Evolutionary conservation across 2,113 vertebrate species (phyloP), one percentile per base, ranked within the genome.

Genomic region (Paralichthys olivaceus): DNA sequence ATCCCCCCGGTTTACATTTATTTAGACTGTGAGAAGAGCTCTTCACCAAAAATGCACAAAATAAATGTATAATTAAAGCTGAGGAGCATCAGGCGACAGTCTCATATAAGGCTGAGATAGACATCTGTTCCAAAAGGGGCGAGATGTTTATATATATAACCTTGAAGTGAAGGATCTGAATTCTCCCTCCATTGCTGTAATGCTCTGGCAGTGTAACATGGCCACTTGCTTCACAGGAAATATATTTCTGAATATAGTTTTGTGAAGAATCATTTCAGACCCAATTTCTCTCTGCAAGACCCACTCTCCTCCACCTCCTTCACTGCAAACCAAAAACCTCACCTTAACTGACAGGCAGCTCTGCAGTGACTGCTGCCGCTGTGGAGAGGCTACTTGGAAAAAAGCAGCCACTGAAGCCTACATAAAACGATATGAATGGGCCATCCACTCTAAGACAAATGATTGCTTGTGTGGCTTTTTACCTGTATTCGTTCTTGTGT

Each of bases 401-500:
- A 60, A 25, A 22, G 45, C 45, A 70, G 72, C 71, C 77, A 43
- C 54, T 65, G 43, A 81, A 57, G 67, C 59, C 22, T 14, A 70
- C 69, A 77, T 74, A 69, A 81, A 84, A 81, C 9, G 5, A 71
- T 77, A 77, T 55, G 47, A 79, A 74, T 62, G 68, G 57, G 7
- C 47, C 34, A 0, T 81, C 67, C 34, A 59, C 61, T 61, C 23
- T 7, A 67, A 77, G 65, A 84, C 72, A 77, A 72, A 90, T 74
- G 76, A 73, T 61, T 37, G 68, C 62, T 72, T 65, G 55, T 40
- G 45, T 74, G 57, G 47, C 60, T 62, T 78, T 84, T 77, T 79
- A 89, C 87, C 81, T 79, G 66, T 68, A 78, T 83, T 72, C 83
- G 45, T 81, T 73, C 81, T 47, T 74, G 71, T 81, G 72, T 82